Conservation (phyloP, 2,113 vertebrate species). For the Alectura lathami region DNA sequence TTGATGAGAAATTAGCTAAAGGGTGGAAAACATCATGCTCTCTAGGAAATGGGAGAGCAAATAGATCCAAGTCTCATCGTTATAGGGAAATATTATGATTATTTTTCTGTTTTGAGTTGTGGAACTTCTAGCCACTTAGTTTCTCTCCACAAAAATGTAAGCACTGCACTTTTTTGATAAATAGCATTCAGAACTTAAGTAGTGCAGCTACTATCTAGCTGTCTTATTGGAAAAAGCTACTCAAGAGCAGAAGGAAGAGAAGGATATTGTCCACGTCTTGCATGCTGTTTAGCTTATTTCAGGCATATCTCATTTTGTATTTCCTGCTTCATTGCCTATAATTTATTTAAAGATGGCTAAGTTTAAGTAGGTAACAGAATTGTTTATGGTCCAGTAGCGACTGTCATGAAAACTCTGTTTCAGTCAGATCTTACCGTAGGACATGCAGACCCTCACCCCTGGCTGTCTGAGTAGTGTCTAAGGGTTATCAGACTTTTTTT, state of each 20-base stretch:
- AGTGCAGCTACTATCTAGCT: not conserved
- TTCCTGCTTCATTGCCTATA: not conserved
- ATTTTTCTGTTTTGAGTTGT: not conserved
- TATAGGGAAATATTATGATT: not conserved
- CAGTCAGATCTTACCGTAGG: too few relatives aligned
- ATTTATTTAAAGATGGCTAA: not conserved
- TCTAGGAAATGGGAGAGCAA: not conserved
- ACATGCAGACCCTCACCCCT: not conserved
- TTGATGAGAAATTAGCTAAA: not conserved
- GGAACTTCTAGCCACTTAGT: not conserved
- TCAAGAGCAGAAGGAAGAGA: not conserved
- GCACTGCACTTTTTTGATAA: not conserved
- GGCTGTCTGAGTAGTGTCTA: fast-evolving
- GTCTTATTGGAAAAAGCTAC: not conserved
- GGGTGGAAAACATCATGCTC: not conserved
- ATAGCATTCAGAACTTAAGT: not conserved
- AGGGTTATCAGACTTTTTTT: not conserved
- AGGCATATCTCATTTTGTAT: not conserved
- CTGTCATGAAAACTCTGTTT: not conserved
- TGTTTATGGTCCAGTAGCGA: not conserved
- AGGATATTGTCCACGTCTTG: not conserved
- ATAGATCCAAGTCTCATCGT: not conserved
- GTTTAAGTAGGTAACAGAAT: not conserved
- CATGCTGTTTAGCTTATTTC: not conserved
- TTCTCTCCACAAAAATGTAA: slow-evolving; percentile 42